These are phyloP conservation scores for Sphaeridia pumilis DNA, from an alignment of 2,888 invertebrate genomes.

Conservation along the genomic window DNA sequence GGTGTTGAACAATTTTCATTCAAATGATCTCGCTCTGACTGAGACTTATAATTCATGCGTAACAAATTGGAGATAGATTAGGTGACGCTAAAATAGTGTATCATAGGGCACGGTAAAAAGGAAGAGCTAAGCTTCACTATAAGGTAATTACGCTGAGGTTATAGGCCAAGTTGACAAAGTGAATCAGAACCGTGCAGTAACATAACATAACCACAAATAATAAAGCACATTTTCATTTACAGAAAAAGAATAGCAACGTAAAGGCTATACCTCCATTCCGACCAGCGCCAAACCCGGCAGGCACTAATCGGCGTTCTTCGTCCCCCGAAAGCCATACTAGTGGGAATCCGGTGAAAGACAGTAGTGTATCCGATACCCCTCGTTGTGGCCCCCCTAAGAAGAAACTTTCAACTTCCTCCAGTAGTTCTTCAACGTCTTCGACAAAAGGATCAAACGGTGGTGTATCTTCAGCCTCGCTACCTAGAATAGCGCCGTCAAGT, in stretches of 20 bases:
- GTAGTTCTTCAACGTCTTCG: slow-evolving; percentile 5
- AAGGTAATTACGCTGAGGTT: too few species aligned
- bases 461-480: slow-evolving; percentile 13
- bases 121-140: too few species aligned
- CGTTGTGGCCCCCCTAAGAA: slow-evolving; percentile 2
- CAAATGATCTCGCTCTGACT: too few species aligned
- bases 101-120: too few species aligned
- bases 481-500: slow-evolving; percentile 23
- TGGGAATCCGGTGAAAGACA: slow-evolving; percentile 52
- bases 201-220: too few species aligned
- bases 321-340: not conserved
- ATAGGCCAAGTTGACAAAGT: too few species aligned
- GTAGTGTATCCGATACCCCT: slow-evolving; percentile 18
- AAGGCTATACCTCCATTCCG: slow-evolving; percentile 94
- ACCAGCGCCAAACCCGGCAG: slow-evolving; percentile 51
- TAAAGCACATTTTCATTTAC: too few species aligned
- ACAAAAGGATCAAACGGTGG: slow-evolving; percentile 2
- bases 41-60: too few species aligned
- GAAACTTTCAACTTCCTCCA: slow-evolving; percentile 8
- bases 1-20: too few species aligned
- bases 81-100: too few species aligned
- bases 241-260: slow-evolving; percentile 85
- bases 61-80: too few species aligned
- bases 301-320: not conserved
- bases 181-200: too few species aligned